A percentile compares a stretch with the other conserved stretches of the same genome.
Conservation (phyloP, 2,888 invertebrate genomes). For the Aporophyla nigra region DNA sequence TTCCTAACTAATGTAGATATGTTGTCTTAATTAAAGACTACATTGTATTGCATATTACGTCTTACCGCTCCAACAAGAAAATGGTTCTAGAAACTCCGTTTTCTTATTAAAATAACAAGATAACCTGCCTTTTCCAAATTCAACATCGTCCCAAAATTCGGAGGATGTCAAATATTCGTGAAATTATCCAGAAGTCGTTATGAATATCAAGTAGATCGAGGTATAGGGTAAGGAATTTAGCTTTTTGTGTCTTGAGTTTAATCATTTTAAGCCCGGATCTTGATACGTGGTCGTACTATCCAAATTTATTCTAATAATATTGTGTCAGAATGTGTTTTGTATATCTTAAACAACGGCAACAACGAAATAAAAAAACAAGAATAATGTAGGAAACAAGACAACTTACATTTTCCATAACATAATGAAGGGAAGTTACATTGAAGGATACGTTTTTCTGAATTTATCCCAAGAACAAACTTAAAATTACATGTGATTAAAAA, state of each 20-base stretch:
- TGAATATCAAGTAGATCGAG: constrained; percentile 37
- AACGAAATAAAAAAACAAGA: neutral
- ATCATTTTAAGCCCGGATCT: neutral
- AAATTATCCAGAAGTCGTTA: constrained; percentile 40
- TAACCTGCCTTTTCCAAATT: constrained; percentile 6
- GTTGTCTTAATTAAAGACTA: too few species aligned
- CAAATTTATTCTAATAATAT: too few species aligned
- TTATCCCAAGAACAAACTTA: too few species aligned
- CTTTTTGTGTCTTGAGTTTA: neutral
- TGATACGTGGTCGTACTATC: neutral
- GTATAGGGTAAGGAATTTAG: constrained; percentile 8
- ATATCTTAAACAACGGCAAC: neutral
- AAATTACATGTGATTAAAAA: too few species aligned
- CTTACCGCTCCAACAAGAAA: neutral
- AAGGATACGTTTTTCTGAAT: too few species aligned
- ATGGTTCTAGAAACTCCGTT: neutral
- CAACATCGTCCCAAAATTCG: constrained; percentile 22
- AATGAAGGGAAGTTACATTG: too few species aligned
- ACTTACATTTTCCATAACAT: too few species aligned
- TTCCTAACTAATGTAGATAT: too few species aligned
- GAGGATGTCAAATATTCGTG: constrained; percentile 31
- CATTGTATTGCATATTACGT: too few species aligned
- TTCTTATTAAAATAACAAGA: constrained; percentile 22
- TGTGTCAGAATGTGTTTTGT: neutral
- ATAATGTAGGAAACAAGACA: too few species aligned